Conservation (phyloP, 2,888 invertebrate genomes). For the Acanthosepion pharaonis region DNA sequence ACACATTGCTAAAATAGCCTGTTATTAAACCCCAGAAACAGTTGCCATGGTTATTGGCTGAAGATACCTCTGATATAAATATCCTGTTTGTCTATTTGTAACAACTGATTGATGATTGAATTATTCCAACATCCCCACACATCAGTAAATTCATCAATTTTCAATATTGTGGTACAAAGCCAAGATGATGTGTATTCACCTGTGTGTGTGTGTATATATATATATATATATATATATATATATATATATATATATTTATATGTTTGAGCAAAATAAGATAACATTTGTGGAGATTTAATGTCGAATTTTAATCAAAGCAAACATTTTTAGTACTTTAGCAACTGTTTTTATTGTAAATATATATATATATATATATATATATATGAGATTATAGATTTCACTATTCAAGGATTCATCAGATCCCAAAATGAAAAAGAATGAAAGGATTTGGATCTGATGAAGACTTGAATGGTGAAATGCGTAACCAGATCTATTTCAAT, state of each 20-base stretch:
- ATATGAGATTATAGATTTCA: too few relatives aligned
- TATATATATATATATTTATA: neutral
- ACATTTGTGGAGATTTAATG: too few relatives aligned
- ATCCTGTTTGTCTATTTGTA: constrained; percentile 12
- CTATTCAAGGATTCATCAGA: too few relatives aligned
- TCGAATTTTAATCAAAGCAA: too few relatives aligned
- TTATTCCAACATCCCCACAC: constrained; percentile 4
- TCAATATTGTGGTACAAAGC: neutral
- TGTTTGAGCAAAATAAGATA: neutral
- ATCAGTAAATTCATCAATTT: neutral
- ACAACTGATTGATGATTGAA: constrained; percentile 9
- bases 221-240: neutral
- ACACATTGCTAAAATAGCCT: neutral
- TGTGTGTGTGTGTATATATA: neutral
- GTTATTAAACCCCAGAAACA: neutral
- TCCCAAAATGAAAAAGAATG: too few relatives aligned
- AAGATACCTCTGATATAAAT: constrained; percentile 33
- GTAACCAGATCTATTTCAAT: too few relatives aligned
- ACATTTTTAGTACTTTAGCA: too few relatives aligned
- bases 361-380: neutral
- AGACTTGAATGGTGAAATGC: too few relatives aligned
- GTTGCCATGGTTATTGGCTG: constrained; percentile 33
- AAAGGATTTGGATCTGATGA: too few relatives aligned
- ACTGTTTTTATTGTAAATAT: neutral
- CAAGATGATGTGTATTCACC: neutral